Evolutionary conservation across 1,140 invertebrate genomes (phyloP), one percentile per base, ranked within the genome.

Genomic region (Aradophagus sp.): DNA sequence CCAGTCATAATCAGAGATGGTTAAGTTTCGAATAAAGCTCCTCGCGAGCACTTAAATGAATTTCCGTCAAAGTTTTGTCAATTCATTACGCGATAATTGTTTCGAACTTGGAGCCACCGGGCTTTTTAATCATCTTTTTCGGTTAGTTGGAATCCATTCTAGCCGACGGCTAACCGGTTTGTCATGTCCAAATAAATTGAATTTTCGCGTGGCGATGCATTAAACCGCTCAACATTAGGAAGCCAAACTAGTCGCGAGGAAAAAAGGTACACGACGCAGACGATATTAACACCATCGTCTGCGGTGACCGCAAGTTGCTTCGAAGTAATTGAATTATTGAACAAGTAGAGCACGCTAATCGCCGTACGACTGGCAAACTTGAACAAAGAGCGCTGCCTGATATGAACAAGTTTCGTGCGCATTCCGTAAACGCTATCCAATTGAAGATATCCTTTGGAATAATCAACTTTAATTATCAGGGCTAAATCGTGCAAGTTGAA

Each of bases 281-380:
- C 56, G 45, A 62, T 62, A 73, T 62, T 66, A 61, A 58, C 69
- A 61, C 56, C 69, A 44, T 35, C 47, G 61, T 55, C 61, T 55
- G 69, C 16, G 35, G 32, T 48, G 50, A 56, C 61, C 61, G 69
- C 61, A 67, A 73, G 56, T 73, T 50, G 41, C 62, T 55, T 61
- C 53, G 19, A 45, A 66, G 62, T 72, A 72, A 72, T 72, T 47
- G 55, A 72, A 72, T 72, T 72, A 66, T 29, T 31, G 55, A 65
- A 39, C 56, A 72, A 72, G 55, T 72, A 48, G 69, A 72, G 47
- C 61, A 56, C 62, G 55, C 62, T 71, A 71, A 71, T 71, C 68
- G 53, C 14, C 50, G 50, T 31, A 58, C 52, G 52, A 48, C 41
- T 7, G 6, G 29, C 32, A 10, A 59, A 63, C 10, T 62, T 69